Evolutionary conservation across 2,113 vertebrate species (phyloP), one percentile per base, ranked within the genome.

Genomic region (Rhipidura dahli): DNA sequence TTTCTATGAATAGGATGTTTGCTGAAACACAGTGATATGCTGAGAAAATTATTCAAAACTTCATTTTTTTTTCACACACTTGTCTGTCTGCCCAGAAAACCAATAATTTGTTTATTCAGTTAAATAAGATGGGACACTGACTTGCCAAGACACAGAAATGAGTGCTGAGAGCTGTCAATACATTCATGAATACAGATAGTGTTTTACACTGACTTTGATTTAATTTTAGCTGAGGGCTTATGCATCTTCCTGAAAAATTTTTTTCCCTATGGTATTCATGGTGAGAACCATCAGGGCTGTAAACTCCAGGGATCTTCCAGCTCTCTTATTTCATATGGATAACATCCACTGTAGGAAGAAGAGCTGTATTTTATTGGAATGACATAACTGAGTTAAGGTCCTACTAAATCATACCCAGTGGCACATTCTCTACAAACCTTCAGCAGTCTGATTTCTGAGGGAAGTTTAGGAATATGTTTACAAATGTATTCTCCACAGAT

Each of bases 101-200:
- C 57, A 80, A 49, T 91, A 83, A 88, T 93, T 91, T 93, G 22
- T 73, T 87, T 88, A 90, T 90, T 94, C 79, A 86, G 54, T 70
- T 93, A 88, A 93, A 76, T 82, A 87, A 94, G 75, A 66, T 49
- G 24, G 35, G 49, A 76, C 73, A 69, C 30, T 16, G 9, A 54
- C 66, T 80, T 87, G 73, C 45, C 90, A 91, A 93, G 92, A 87
- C 33, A 72, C 63, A 59, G 35, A 75, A 91, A 94, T 5, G 3
- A 79, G 16, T 15, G 13, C 59, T 80, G 66, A 85, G 53, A 76
- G 63, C 78, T 77, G 47, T 92, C 75, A 88, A 68, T 90, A 90
- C 28, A n/a, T 33, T n/a, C 37, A 31, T 53, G 47, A 93, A 87
- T 71, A 60, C 28, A 91, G 42, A 73, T 4, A 57, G 47, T 70